A percentile compares a stretch with the other conserved stretches of the same genome.
These are phyloP conservation scores for Meta bourneti DNA, from an alignment of 2,888 invertebrate genomes.

Conservation along the genomic window DNA sequence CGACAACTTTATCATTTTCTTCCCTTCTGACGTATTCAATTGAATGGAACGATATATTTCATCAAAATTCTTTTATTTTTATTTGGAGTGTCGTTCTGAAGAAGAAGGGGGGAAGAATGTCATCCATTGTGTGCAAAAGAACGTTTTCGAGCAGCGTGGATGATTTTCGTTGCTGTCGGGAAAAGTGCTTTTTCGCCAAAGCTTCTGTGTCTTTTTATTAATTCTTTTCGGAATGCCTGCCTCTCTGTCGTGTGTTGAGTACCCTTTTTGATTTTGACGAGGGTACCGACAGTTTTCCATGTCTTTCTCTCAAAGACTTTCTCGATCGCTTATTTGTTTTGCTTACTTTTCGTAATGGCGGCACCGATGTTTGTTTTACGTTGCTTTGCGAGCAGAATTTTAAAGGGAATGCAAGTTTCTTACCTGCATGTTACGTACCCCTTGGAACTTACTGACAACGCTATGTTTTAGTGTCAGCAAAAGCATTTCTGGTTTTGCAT, in stretches of 20 bases:
- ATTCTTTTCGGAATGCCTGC: slow-evolving; percentile 18
- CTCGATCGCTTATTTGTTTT: background rate
- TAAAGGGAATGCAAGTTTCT: too few relatives aligned
- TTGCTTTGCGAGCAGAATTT: too few relatives aligned
- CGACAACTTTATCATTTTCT: background rate
- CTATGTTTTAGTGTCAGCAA: too few relatives aligned
- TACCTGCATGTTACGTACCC: too few relatives aligned
- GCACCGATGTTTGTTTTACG: background rate
- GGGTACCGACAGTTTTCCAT: background rate
- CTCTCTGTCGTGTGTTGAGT: slow-evolving; percentile 17
- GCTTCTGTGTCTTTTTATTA: slow-evolving; percentile 27
- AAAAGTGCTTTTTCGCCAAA: slow-evolving; percentile 33
- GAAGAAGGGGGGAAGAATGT: slow-evolving; percentile 26
- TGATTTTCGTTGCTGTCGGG: slow-evolving; percentile 19
- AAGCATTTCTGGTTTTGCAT: too few relatives aligned
- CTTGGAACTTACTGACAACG: too few relatives aligned
- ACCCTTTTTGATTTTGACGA: background rate
- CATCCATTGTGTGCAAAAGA: slow-evolving; percentile 22
- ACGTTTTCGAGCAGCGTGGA: slow-evolving; percentile 25
- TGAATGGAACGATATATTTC: slow-evolving; percentile 55
- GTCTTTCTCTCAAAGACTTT: background rate
- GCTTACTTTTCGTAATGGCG: background rate
- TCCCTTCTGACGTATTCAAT: slow-evolving; percentile 22
- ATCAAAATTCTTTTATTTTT: slow-evolving; percentile 40
- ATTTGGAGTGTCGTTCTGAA: slow-evolving; percentile 24